A percentile compares a stretch with the other conserved stretches of the same genome.
phyloP scores from a whole-genome alignment of 1,140 invertebrate species.

The Oncopeltus fasciatus region DNA sequence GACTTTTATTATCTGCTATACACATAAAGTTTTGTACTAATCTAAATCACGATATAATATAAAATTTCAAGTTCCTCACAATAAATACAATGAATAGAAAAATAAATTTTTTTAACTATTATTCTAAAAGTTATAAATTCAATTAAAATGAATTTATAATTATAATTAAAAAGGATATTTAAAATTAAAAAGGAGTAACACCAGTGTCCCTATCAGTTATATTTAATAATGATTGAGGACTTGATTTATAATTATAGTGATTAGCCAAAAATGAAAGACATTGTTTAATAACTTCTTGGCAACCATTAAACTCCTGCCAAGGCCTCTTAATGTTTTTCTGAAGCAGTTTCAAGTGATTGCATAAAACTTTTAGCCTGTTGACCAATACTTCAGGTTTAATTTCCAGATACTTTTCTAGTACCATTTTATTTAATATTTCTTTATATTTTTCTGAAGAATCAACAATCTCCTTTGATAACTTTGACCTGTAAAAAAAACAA shows the following conservation, averaged over 20 bases:
- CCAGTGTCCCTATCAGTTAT: background rate
- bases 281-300: slow-evolving; percentile 25
- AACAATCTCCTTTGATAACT: slow-evolving; percentile 12
- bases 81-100: background rate
- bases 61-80: no score
- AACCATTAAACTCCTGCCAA: slow-evolving; percentile 22
- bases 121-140: background rate
- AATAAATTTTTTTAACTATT: background rate
- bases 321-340: slow-evolving; percentile 21
- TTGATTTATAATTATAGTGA: slow-evolving; percentile 18
- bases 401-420: slow-evolving; percentile 9
- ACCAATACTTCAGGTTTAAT: slow-evolving; percentile 12
- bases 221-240: background rate
- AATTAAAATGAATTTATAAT: background rate
- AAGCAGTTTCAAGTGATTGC: slow-evolving; percentile 19
- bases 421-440: slow-evolving; percentile 16
- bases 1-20: no score
- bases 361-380: slow-evolving; percentile 18
- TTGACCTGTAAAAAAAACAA: no score
- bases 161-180: background rate
- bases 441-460: slow-evolving; percentile 20
- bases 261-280: slow-evolving; percentile 21
- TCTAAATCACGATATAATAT: no score
- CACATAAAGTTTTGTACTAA: no score
- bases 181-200: background rate